phyloP scores from a whole-genome alignment of 2,113 vertebrate genomes.

The Channa maculata region DNA sequence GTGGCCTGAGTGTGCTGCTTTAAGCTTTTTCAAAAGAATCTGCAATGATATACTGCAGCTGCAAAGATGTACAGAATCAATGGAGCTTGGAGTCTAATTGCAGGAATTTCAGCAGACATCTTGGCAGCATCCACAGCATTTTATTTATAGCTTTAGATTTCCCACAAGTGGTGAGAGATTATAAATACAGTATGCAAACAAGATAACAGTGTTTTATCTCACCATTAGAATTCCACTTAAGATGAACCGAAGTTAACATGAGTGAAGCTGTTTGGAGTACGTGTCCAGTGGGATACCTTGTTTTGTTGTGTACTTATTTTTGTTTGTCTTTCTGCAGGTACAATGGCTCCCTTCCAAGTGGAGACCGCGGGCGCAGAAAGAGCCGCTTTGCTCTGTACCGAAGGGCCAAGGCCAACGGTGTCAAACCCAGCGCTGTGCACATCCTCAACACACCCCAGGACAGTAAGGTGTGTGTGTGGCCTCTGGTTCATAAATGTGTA shows the following conservation, averaged over 20 bases:
- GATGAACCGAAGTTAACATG: not conserved
- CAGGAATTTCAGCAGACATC: conserved; percentile 1
- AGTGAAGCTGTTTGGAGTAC: not conserved
- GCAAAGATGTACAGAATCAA: conserved; percentile 7
- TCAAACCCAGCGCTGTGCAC: conserved; percentile 95
- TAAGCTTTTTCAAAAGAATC: conserved; percentile 15
- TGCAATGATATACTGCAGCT: not conserved
- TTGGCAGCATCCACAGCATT: conserved; percentile 2
- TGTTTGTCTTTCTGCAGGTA: conserved; percentile 84
- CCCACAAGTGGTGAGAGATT: not conserved
- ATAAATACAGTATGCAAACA: conserved; percentile 16
- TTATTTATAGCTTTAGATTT: conserved; percentile 22
- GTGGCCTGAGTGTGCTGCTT: conserved; percentile 3
- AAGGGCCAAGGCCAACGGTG: conserved; percentile 93
- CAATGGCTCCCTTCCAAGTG: conserved; percentile 96
- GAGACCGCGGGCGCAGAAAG: conserved; percentile 95
- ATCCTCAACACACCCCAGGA: conserved; percentile 96
- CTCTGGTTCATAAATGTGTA: conserved; percentile 19
- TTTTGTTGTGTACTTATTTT: not conserved
- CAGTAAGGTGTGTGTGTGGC: conserved; percentile 84
- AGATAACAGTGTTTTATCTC: not conserved
- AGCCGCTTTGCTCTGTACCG: conserved; percentile 97
- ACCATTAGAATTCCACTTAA: not conserved
- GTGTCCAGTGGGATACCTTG: too few species aligned
- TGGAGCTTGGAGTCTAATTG: conserved; percentile 8